Evolutionary conservation across 2,888 invertebrate genomes (phyloP).

Genomic region (Epirrita christyi): DNA sequence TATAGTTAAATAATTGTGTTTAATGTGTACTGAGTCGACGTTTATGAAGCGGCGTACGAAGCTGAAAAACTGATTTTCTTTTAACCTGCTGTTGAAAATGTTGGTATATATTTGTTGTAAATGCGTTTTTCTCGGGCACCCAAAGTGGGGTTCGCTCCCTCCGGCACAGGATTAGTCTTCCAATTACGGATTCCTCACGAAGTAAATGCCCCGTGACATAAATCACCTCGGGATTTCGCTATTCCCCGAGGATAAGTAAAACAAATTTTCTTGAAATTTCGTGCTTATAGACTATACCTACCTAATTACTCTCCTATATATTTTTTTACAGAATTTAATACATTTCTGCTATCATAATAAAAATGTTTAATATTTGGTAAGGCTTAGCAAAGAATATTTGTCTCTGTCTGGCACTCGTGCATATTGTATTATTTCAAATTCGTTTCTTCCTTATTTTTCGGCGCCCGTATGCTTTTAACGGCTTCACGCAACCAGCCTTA

Average conservation of each 20-base stretch:
- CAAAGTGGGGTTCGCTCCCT: conserved; percentile 34
- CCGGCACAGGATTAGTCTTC: conserved; percentile 42
- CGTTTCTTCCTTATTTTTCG: conserved; percentile 3
- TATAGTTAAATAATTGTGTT: no score
- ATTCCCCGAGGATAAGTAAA: conserved; percentile 31
- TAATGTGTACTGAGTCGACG: background rate
- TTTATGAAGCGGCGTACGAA: background rate
- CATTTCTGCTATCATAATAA: background rate
- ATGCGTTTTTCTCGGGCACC: conserved; percentile 37
- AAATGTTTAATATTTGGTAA: background rate
- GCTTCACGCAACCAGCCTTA: conserved; percentile 1
- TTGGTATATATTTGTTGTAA: conserved; percentile 17
- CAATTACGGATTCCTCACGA: conserved; percentile 50
- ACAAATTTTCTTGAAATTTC: background rate
- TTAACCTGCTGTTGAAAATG: conserved; percentile 11
- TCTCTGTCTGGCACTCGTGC: background rate
- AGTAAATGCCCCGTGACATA: conserved; percentile 44
- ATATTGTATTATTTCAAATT: background rate
- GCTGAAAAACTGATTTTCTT: background rate
- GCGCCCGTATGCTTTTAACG: conserved; percentile 4
- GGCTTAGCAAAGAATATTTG: background rate
- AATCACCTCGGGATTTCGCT: conserved; percentile 46
- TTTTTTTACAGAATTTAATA: background rate
- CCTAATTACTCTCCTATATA: background rate
- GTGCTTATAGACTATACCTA: background rate